Percentiles rank a stretch among this genome's conserved stretches.
phyloP scores from a whole-genome alignment of 1,140 invertebrate species.

The Medauroidea extradentata region DNA sequence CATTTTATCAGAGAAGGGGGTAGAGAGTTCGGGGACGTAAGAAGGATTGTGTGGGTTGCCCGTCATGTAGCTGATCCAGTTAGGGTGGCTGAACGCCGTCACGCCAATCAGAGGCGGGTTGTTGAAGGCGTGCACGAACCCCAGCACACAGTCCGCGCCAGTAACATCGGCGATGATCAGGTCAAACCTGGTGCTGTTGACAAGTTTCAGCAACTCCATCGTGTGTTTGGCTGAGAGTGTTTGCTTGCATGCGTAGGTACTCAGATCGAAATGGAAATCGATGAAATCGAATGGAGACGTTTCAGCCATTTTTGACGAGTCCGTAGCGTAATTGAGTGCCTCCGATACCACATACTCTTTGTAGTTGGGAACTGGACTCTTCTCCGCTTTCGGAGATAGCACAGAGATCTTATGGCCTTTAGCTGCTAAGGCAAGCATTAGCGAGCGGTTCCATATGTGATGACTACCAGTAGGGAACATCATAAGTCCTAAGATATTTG shows the following conservation, averaged over 20 bases:
- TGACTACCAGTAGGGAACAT: slow-evolving; percentile 62
- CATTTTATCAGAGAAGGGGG: slow-evolving; percentile 3
- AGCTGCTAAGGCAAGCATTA: no score
- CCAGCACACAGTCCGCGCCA: background rate
- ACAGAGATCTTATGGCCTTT: slow-evolving; percentile 66
- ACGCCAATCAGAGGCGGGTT: no score
- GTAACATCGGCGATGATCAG: background rate
- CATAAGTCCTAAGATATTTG: slow-evolving; percentile 58
- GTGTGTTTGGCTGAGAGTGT: background rate
- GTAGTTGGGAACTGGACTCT: slow-evolving; percentile 42
- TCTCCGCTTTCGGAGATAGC: slow-evolving; percentile 55
- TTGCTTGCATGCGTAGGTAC: background rate
- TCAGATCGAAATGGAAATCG: background rate
- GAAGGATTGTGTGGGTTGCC: no score
- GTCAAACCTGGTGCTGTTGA: background rate
- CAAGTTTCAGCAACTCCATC: background rate
- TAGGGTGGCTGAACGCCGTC: background rate
- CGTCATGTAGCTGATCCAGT: background rate
- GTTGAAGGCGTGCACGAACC: no score
- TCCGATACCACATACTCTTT: background rate
- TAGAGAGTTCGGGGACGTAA: background rate
- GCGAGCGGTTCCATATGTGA: slow-evolving; percentile 58
- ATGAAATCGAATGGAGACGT: background rate
- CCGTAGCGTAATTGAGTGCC: background rate
- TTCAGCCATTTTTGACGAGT: background rate